These are phyloP conservation scores for Cerceris rybyensis DNA, from an alignment of 2,888 invertebrate species.

Conservation along the genomic window DNA sequence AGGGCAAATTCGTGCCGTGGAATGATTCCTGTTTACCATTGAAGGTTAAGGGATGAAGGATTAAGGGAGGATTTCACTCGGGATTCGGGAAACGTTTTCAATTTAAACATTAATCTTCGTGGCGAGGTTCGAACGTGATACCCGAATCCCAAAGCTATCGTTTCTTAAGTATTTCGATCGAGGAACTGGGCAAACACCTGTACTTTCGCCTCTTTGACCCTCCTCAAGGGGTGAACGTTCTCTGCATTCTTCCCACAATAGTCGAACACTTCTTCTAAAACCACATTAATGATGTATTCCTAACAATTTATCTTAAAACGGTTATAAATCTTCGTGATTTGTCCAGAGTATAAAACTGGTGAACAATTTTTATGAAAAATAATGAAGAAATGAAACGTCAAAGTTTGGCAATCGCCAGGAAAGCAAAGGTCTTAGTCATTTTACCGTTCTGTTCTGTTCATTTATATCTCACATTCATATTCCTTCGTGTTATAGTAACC, in stretches of 20 bases:
- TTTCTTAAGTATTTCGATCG: conserved; percentile 46
- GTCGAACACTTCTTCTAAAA: too few relatives aligned
- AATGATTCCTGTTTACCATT: conserved; percentile 49
- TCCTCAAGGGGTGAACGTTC: not conserved
- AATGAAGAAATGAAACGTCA: too few relatives aligned
- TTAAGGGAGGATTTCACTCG: conserved; percentile 59
- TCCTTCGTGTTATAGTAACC: too few relatives aligned
- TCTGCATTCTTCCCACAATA: not conserved
- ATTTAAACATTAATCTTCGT: conserved; percentile 72
- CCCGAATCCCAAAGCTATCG: conserved; percentile 39
- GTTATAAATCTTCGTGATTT: too few relatives aligned
- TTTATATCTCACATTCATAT: too few relatives aligned
- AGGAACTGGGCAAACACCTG: conserved; percentile 26
- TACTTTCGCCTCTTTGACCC: not conserved
- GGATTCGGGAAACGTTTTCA: conserved; percentile 70
- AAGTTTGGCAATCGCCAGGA: too few relatives aligned
- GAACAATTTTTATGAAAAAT: too few relatives aligned
- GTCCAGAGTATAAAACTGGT: too few relatives aligned
- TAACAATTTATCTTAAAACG: too few relatives aligned
- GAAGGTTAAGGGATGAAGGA: conserved; percentile 34
- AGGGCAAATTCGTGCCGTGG: not conserved
- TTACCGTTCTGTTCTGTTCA: too few relatives aligned
- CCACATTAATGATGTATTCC: too few relatives aligned
- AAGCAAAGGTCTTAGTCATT: too few relatives aligned
- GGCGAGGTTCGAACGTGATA: conserved; percentile 42